phyloP scores from a whole-genome alignment of 2,797 vertebrate species.

The Graptemys geographica region DNA sequence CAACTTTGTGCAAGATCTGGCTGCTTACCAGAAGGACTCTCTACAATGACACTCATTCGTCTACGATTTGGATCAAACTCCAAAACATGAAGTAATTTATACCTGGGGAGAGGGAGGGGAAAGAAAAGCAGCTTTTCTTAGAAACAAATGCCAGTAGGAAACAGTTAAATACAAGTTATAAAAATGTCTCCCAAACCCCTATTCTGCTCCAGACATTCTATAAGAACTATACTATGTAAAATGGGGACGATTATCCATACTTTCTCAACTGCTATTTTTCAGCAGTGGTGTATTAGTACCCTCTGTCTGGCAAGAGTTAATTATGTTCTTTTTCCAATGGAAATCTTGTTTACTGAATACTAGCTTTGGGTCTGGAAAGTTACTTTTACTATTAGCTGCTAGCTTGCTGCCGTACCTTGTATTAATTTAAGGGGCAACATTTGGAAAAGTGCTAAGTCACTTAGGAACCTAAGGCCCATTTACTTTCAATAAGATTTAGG shows the following conservation, averaged over 20 bases:
- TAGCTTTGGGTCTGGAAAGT: background rate
- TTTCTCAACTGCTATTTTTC: background rate
- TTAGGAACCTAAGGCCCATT: background rate
- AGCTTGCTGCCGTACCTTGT: background rate
- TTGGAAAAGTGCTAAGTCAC: background rate
- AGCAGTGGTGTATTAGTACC: background rate
- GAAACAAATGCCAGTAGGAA: slow-evolving; percentile 20
- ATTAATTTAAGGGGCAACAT: background rate
- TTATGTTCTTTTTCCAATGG: background rate
- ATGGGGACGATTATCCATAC: accelerated
- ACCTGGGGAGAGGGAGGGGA: slow-evolving; percentile 77
- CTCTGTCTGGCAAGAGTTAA: background rate
- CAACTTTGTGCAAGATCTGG: slow-evolving; percentile 1
- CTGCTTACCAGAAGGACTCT: slow-evolving; percentile 89
- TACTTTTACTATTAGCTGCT: background rate
- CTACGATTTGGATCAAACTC: slow-evolving; percentile 96
- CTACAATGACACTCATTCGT: slow-evolving; percentile 97
- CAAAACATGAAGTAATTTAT: slow-evolving; percentile 93
- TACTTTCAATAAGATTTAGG: background rate
- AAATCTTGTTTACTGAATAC: background rate
- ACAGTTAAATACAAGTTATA: background rate
- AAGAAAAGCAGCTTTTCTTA: slow-evolving; percentile 19
- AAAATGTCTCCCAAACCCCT: background rate
- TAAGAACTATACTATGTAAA: background rate
- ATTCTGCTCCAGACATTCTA: background rate